A percentile compares a stretch with the other conserved stretches of the same genome.
These are phyloP conservation scores for Eriocheir sinensis DNA, from an alignment of 1,140 invertebrate species.

Conservation along the genomic window DNA sequence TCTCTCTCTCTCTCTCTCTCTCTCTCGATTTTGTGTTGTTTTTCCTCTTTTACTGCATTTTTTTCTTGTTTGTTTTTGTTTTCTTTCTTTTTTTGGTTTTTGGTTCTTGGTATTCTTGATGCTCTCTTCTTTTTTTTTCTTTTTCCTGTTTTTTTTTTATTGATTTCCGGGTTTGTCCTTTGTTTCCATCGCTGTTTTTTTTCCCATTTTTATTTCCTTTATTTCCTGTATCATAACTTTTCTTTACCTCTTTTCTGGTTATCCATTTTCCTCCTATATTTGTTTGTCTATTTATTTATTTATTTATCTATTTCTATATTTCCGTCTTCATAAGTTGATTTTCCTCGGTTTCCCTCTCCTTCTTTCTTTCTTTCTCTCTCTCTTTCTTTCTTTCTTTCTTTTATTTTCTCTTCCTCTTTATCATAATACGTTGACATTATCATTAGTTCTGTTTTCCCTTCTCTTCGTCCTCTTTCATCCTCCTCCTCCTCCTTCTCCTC, in stretches of 20 bases:
- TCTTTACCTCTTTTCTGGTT: neutral
- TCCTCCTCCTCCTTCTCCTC: neutral
- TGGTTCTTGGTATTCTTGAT: too few species aligned
- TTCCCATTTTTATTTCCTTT: neutral
- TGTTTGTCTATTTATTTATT: neutral
- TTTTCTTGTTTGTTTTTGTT: neutral
- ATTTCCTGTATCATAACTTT: neutral
- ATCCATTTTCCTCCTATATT: neutral
- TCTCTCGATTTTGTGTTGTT: neutral
- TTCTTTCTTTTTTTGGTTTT: neutral
- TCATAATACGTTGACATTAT: neutral
- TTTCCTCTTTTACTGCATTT: too few species aligned
- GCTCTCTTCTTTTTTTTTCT: neutral
- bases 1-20: neutral
- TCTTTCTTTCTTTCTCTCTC: neutral
- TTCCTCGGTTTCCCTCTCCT: neutral
- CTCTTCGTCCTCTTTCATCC: neutral
- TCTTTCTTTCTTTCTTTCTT: neutral
- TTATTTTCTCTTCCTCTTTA: neutral
- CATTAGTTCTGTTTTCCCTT: neutral
- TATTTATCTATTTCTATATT: neutral
- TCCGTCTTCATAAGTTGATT: neutral
- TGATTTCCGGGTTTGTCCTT: neutral
- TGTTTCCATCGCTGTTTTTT: too few species aligned
- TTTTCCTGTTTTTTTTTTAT: too few species aligned